A percentile compares a stretch with the other conserved stretches of the same genome.
These are phyloP conservation scores for Pyralis farinalis DNA, from an alignment of 2,888 invertebrate species.

Conservation along the genomic window DNA sequence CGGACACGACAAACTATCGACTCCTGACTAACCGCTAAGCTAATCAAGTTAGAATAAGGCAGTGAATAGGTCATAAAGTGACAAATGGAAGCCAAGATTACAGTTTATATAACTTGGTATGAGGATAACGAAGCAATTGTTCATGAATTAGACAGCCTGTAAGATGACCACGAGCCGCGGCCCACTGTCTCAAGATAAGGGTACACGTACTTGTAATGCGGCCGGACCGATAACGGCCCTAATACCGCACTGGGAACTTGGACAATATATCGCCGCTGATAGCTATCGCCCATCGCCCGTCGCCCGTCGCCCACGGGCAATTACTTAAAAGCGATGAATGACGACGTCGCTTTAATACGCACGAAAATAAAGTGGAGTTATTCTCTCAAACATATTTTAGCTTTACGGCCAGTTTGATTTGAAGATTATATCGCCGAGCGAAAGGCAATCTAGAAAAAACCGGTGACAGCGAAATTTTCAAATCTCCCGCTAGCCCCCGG, in stretches of 20 bases:
- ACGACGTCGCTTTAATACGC: no score
- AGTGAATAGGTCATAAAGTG: no score
- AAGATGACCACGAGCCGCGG: constrained; percentile 7
- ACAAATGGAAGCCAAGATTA: no score
- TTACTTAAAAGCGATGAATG: not conserved
- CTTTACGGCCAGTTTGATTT: constrained; percentile 65
- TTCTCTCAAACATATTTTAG: constrained; percentile 40
- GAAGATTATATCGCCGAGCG: constrained; percentile 46
- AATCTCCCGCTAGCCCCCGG: constrained; percentile 38
- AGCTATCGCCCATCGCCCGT: constrained; percentile 16
- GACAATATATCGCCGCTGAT: constrained; percentile 18
- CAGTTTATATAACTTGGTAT: no score
- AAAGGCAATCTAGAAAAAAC: constrained; percentile 45
- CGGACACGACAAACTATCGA: no score
- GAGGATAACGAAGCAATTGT: no score
- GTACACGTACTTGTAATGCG: constrained; percentile 11
- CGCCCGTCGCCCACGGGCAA: constrained; percentile 11
- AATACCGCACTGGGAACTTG: constrained; percentile 23
- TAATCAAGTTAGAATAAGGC: no score
- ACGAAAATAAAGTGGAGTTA: constrained; percentile 11
- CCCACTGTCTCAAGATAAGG: constrained; percentile 16
- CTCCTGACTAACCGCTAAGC: no score
- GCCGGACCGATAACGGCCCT: constrained; percentile 16
- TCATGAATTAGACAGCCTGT: no score
- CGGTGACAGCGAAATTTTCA: constrained; percentile 55